Conservation (phyloP, 1,140 invertebrate genomes). For the Heliconius congener region DNA sequence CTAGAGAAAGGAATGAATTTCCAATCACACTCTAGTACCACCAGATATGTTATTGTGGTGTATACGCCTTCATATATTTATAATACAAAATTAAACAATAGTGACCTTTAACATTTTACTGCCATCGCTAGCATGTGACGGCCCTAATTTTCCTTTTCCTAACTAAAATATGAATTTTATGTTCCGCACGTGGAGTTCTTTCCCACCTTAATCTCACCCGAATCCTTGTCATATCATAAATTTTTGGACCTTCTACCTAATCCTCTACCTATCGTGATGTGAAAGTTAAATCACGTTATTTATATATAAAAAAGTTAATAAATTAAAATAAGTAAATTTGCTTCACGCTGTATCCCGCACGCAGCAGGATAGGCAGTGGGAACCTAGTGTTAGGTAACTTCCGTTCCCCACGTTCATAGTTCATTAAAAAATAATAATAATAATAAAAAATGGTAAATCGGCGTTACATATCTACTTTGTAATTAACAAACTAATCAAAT, state of each 20-base stretch:
- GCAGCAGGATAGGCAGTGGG: too few species aligned
- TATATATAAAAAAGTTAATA: background rate
- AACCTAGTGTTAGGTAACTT: too few species aligned
- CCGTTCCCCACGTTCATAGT: too few species aligned
- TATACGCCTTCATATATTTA: background rate
- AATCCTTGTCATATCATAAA: conserved; percentile 30
- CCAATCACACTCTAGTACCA: too few species aligned
- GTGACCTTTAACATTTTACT: background rate
- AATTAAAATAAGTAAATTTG: too few species aligned
- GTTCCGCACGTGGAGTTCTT: conserved; percentile 28
- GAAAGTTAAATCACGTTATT: background rate
- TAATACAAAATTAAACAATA: background rate
- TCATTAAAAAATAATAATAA: background rate
- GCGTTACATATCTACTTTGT: conserved; percentile 10
- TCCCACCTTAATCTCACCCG: conserved; percentile 23
- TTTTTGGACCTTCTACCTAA: conserved; percentile 28
- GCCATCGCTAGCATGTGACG: background rate
- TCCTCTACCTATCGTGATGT: conserved; percentile 18
- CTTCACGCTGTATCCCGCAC: too few species aligned
- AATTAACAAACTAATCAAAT: conserved; percentile 30
- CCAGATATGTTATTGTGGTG: background rate
- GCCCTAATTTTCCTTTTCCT: conserved; percentile 23
- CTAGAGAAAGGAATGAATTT: too few species aligned
- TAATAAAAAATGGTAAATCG: background rate
- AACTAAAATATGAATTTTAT: conserved; percentile 29